These are phyloP conservation scores for Cantharis lateralis DNA, from an alignment of 2,888 invertebrate species.

Conservation along the genomic window DNA sequence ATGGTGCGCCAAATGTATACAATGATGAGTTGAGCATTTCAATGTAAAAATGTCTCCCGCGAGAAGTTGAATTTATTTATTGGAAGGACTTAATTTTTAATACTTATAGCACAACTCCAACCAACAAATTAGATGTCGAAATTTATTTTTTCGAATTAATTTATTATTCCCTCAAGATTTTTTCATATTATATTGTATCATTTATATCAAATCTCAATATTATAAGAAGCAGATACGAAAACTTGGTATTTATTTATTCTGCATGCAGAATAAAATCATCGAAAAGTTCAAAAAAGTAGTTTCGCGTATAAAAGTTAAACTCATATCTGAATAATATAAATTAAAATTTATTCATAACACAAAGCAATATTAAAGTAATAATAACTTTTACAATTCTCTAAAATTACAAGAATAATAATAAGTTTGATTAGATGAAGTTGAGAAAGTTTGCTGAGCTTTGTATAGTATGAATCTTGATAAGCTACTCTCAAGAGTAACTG, in stretches of 20 bases:
- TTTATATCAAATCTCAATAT: background rate
- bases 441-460: background rate
- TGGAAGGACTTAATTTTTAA: background rate
- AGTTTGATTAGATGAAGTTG: background rate
- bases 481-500: background rate
- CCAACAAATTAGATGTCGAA: background rate
- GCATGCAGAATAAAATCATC: background rate
- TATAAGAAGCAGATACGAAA: background rate
- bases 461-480: background rate
- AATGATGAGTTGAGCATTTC: background rate
- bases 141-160: background rate
- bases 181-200: background rate
- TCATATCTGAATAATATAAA: background rate
- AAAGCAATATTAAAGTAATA: background rate
- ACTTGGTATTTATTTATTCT: background rate
- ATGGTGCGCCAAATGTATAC: background rate
- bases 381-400: background rate
- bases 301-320: background rate
- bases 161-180: background rate
- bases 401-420: background rate
- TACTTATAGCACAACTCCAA: background rate
- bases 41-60: background rate
- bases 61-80: background rate
- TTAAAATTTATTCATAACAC: background rate
- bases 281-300: background rate